A percentile compares a stretch with the other conserved stretches of the same genome.
These are phyloP conservation scores for Plagodis pulveraria DNA, from an alignment of 2,888 invertebrate genomes.

Conservation along the genomic window DNA sequence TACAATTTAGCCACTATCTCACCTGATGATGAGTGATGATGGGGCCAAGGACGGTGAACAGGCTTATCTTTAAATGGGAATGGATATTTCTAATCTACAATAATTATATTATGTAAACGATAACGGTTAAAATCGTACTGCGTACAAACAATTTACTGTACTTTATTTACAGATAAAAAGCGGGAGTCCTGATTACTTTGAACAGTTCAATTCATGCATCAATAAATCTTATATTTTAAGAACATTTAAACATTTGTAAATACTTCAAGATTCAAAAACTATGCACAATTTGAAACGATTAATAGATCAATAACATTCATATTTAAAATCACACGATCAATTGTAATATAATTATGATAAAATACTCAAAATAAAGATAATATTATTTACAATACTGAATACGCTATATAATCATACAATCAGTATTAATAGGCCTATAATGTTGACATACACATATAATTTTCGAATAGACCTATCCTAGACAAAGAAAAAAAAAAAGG, in stretches of 20 bases:
- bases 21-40: not conserved
- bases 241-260: too few relatives aligned
- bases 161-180: too few relatives aligned
- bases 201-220: too few relatives aligned
- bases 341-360: constrained; percentile 1
- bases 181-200: too few relatives aligned
- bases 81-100: too few relatives aligned
- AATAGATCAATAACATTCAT: constrained; percentile 6
- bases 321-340: constrained; percentile 2
- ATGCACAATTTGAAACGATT: not conserved
- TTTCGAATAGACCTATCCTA: too few relatives aligned
- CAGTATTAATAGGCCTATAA: not conserved
- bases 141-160: too few relatives aligned
- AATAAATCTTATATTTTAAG: too few relatives aligned
- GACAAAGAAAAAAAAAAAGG: too few relatives aligned
- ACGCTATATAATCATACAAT: not conserved
- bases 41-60: not conserved
- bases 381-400: constrained; percentile 12
- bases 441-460: too few relatives aligned
- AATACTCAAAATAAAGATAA: constrained; percentile 8
- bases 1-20: too few relatives aligned
- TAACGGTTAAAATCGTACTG: not conserved
- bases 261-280: constrained; percentile 4
- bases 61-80: not conserved
- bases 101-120: not conserved